A percentile compares a stretch with the other conserved stretches of the same genome.
Evolutionary conservation across 2,888 invertebrate species (phyloP).

Genomic region (Caenorhabditis macrosperma): DNA sequence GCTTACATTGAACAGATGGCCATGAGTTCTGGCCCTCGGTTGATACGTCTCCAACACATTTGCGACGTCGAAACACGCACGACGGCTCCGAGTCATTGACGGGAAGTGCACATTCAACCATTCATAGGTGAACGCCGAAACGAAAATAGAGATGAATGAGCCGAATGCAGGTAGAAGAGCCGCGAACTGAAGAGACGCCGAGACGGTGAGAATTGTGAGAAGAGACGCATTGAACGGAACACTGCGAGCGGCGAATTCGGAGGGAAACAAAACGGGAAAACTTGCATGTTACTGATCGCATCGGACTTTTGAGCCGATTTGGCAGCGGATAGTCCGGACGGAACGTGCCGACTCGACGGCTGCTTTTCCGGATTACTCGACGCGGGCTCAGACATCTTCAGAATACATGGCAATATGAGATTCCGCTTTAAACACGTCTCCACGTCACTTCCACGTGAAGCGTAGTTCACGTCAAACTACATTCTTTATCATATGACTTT

Average conservation of each 20-base stretch:
- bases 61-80: conserved; percentile 75
- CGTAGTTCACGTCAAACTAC: too few species aligned
- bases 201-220: conserved; percentile 32
- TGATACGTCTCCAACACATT: conserved; percentile 77
- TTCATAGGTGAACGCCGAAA: conserved; percentile 58
- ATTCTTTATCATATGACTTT: too few species aligned
- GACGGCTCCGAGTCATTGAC: conserved; percentile 65
- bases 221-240: conserved; percentile 56
- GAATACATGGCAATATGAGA: too few species aligned
- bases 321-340: conserved; percentile 8
- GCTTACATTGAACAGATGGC: conserved; percentile 75
- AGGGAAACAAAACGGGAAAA: neutral
- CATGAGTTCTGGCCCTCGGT: conserved; percentile 72
- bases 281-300: conserved; percentile 15
- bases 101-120: conserved; percentile 68
- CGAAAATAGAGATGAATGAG: conserved; percentile 30
- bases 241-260: conserved; percentile 12
- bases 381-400: conserved; percentile 21
- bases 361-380: neutral
- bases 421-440: neutral
- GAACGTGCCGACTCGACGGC: conserved; percentile 18
- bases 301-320: conserved; percentile 2
- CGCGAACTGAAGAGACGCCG: conserved; percentile 14
- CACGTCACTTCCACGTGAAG: neutral
- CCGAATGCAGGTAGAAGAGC: conserved; percentile 15